Evolutionary conservation across 1,140 invertebrate species (phyloP), one percentile per base, ranked within the genome.

Genomic region (Megalopta genalis): DNA sequence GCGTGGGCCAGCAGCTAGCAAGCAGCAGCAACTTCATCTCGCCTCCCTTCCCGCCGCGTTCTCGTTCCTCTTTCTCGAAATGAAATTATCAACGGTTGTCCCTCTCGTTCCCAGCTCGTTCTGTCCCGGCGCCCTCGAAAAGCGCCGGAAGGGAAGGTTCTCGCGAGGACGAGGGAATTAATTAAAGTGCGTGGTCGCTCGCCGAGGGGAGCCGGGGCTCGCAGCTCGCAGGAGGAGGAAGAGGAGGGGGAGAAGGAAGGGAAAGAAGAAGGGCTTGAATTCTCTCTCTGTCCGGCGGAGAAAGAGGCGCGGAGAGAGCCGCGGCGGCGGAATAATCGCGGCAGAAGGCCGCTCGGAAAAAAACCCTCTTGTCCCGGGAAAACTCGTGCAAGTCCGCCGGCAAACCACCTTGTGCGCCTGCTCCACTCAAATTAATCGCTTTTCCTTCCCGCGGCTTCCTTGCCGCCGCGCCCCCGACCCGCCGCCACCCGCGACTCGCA

Each of bases 151-250:
- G 64, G 77, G 62, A 67, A 60, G 21, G 62, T 52, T 49, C 73
- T 77, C 65, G 12, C 42, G 62, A 59, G 63, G 39, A 77, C 52
- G 77, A 57, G 78, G 65, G 69, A 85, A 85, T 85, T 85, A 85
- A 85, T 85, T 85, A 85, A 85, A 77, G 79, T 70, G 73, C 70
- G 73, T 81, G 70, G 70, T 57, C 64, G 23, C 21, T 23, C 54
- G 18, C 25, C n/a, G 39, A 32, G 32, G 32, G 32, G 32, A 32
- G 42, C 32, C 37, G 42, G 42, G 42, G 42, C 12, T 16, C 49
- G 49, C 12, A 9, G 54, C 9, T 4, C 21, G 7, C 21, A 57
- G 21, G 54, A n/a, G n/a, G 0, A 6, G 54, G 5, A 21, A 8
- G 23, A 37, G 42, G 49, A n/a, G 18, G 5, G 12, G n/a, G 32